Percentiles rank a stretch among this genome's conserved stretches.
Evolutionary conservation across 2,888 invertebrate genomes (phyloP).

Genomic region (Argyra leucocephala): DNA sequence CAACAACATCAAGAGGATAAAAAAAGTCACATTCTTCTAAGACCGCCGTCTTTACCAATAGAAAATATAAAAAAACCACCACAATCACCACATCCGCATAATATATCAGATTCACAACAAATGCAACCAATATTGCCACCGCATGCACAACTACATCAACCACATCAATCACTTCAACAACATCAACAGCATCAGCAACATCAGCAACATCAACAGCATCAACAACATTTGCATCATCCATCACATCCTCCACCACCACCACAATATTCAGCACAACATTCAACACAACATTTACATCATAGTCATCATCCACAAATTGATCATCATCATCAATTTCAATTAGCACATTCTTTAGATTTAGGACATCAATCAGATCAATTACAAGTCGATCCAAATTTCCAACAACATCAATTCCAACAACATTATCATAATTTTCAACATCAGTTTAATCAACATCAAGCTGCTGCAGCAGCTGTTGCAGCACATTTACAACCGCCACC

Average conservation of each 20-base stretch:
- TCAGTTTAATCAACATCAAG: not conserved
- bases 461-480: too few species aligned
- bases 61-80: too few species aligned
- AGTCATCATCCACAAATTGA: not conserved
- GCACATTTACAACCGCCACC: not conserved
- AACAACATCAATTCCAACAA: not conserved
- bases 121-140: too few species aligned
- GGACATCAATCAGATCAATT: not conserved
- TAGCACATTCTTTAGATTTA: not conserved
- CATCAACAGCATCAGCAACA: not conserved
- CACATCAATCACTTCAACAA: not conserved
- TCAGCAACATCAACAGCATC: not conserved
- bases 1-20: too few species aligned
- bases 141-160: not conserved
- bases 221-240: not conserved
- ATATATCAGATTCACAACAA: not conserved
- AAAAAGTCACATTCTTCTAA: too few species aligned
- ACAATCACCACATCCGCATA: not conserved
- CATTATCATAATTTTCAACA: slow-evolving; percentile 1
- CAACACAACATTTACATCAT: not conserved
- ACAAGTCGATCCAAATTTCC: not conserved
- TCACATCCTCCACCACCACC: not conserved
- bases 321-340: not conserved
- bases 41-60: too few species aligned
- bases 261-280: not conserved